Percentiles rank a stretch among this genome's conserved stretches.
These are phyloP conservation scores for Periplaneta americana DNA, from an alignment of 1,140 invertebrate species.

Conservation along the genomic window DNA sequence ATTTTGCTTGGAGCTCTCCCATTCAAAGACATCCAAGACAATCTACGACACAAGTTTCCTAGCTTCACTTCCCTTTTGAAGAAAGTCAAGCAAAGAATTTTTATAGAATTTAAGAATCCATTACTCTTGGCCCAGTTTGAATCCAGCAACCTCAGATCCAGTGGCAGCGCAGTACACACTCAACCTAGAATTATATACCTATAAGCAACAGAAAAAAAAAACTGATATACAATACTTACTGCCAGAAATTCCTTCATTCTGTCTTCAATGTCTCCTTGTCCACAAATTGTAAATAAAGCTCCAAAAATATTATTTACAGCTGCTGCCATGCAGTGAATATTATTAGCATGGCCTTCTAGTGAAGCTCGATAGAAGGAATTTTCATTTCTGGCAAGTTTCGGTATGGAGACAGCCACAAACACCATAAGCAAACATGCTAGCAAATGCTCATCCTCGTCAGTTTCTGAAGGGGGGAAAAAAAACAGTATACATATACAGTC, in stretches of 20 bases:
- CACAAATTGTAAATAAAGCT: conserved; percentile 93
- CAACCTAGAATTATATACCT: too few relatives aligned
- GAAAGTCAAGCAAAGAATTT: too few relatives aligned
- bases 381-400: conserved; percentile 89
- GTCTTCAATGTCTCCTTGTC: conserved; percentile 92
- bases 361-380: conserved; percentile 85
- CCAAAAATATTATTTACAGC: conserved; percentile 97
- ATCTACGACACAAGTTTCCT: too few relatives aligned
- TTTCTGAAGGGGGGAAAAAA: too few relatives aligned
- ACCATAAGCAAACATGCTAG: conserved; percentile 96
- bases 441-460: conserved; percentile 89
- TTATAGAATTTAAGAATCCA: too few relatives aligned
- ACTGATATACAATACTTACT: conserved; percentile 37
- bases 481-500: too few relatives aligned
- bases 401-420: conserved; percentile 96
- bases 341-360: conserved; percentile 93
- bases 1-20: too few relatives aligned
- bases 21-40: too few relatives aligned
- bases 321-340: conserved; percentile 94
- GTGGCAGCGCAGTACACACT: not conserved
- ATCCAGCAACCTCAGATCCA: not conserved
- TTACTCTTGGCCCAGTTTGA: too few relatives aligned
- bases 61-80: too few relatives aligned
- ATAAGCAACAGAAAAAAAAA: too few relatives aligned
- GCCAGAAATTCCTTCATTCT: conserved; percentile 98